Evolutionary conservation across 2,113 vertebrate species (phyloP).

Genomic region (Calidris pygmaea): DNA sequence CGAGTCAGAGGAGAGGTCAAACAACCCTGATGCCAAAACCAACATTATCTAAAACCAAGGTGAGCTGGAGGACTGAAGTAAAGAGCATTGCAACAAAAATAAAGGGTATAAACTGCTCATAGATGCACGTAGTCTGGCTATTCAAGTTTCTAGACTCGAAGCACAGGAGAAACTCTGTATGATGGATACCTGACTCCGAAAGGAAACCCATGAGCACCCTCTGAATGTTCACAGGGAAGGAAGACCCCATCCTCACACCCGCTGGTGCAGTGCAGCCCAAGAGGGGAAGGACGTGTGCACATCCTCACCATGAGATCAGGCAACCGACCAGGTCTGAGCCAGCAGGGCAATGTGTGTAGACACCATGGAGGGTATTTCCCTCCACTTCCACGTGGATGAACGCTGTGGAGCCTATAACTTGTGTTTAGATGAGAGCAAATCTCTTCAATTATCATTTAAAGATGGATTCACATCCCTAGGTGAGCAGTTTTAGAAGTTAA

Average conservation of each 20-base stretch:
- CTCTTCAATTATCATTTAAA: not conserved
- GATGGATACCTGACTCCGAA: not conserved
- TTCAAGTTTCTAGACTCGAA: not conserved
- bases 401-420: not conserved
- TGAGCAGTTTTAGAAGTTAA: slow-evolving; percentile 34
- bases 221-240: not conserved
- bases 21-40: not conserved
- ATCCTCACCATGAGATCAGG: not conserved
- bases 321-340: not conserved
- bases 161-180: not conserved
- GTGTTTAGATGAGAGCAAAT: not conserved
- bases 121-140: not conserved
- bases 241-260: not conserved
- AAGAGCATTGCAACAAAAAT: not conserved
- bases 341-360: accelerated
- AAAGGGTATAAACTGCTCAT: not conserved
- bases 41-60: not conserved
- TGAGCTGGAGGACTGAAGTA: not conserved
- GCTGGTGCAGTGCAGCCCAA: accelerated
- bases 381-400: not conserved
- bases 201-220: not conserved
- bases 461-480: not conserved
- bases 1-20: not conserved
- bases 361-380: accelerated
- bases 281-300: not conserved